Conservation (phyloP, 2,888 invertebrate genomes). For the Brassicogethes aeneus region DNA sequence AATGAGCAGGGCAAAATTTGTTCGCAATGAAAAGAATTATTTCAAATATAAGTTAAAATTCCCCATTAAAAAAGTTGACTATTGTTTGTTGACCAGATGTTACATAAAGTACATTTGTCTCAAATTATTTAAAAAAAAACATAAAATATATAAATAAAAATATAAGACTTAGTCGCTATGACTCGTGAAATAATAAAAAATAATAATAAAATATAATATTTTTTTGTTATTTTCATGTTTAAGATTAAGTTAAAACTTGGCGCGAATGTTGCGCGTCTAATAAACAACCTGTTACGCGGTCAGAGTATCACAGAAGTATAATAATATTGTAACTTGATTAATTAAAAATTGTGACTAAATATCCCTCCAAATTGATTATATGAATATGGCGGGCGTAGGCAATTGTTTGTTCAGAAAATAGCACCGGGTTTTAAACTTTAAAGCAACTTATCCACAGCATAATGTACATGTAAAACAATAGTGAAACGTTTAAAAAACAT, state of each 20-base stretch:
- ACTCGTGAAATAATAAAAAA: slow-evolving; percentile 20
- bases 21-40: too few species aligned
- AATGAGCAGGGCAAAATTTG: too few species aligned
- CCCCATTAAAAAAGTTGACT: slow-evolving; percentile 14
- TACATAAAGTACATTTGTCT: slow-evolving; percentile 2
- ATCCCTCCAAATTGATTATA: slow-evolving; percentile 13
- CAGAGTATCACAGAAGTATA: slow-evolving; percentile 34
- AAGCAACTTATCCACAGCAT: too few species aligned
- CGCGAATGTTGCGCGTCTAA: slow-evolving; percentile 1
- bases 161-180: slow-evolving; percentile 20
- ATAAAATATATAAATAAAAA: slow-evolving; percentile 20
- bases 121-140: slow-evolving; percentile 12
- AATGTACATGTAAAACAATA: too few species aligned
- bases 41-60: too few species aligned
- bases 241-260: too few species aligned
- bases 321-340: slow-evolving; percentile 19
- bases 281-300: slow-evolving; percentile 25
- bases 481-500: too few species aligned
- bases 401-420: too few species aligned
- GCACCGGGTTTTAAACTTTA: too few species aligned
- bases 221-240: slow-evolving; percentile 16
- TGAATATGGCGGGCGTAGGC: slow-evolving; percentile 5
- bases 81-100: slow-evolving; percentile 17
- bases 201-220: slow-evolving; percentile 16
- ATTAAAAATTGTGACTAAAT: slow-evolving; percentile 27